Percentiles rank a stretch among this genome's conserved stretches.
These are phyloP conservation scores for Chromobotia macracanthus DNA, from an alignment of 2,797 vertebrate species.

Conservation along the genomic window DNA sequence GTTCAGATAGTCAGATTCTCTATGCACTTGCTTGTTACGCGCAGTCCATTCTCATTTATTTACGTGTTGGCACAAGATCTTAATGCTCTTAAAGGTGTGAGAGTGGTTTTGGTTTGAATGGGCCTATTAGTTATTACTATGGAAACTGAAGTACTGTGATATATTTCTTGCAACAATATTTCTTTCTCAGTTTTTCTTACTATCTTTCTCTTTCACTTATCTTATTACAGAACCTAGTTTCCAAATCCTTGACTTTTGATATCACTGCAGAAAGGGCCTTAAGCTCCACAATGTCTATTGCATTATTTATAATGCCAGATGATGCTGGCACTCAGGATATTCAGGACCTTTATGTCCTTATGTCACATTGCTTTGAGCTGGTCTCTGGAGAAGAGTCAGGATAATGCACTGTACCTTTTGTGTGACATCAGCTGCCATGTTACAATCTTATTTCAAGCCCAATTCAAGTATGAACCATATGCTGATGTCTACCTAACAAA, in stretches of 20 bases:
- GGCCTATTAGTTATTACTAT: slow-evolving; percentile 32
- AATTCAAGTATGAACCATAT: not conserved
- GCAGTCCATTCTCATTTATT: slow-evolving; percentile 47
- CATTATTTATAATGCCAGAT: slow-evolving; percentile 52
- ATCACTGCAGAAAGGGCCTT: slow-evolving; percentile 20
- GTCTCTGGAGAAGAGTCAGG: slow-evolving; percentile 2
- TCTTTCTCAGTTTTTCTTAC: not conserved
- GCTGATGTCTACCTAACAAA: not conserved
- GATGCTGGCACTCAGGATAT: slow-evolving; percentile 36
- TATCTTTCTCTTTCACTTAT: slow-evolving; percentile 1
- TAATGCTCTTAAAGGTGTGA: not conserved
- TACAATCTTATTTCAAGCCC: not conserved
- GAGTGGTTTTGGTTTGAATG: slow-evolving; percentile 3
- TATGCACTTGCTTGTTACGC: slow-evolving; percentile 25
- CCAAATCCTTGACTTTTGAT: slow-evolving; percentile 38
- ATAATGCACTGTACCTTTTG: slow-evolving; percentile 14
- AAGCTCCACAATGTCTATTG: slow-evolving; percentile 33
- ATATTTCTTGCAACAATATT: slow-evolving; percentile 1
- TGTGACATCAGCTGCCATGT: slow-evolving; percentile 1
- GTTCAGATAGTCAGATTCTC: slow-evolving; percentile 38
- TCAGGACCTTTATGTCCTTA: slow-evolving; percentile 23
- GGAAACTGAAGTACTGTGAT: slow-evolving; percentile 25
- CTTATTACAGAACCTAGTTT: slow-evolving; percentile 34
- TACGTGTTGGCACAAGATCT: slow-evolving; percentile 31
- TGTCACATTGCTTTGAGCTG: slow-evolving; percentile 10